Percentiles rank a stretch among this genome's conserved stretches.
phyloP scores from a whole-genome alignment of 2,888 invertebrate species.

The Pachydiplax longipennis region DNA sequence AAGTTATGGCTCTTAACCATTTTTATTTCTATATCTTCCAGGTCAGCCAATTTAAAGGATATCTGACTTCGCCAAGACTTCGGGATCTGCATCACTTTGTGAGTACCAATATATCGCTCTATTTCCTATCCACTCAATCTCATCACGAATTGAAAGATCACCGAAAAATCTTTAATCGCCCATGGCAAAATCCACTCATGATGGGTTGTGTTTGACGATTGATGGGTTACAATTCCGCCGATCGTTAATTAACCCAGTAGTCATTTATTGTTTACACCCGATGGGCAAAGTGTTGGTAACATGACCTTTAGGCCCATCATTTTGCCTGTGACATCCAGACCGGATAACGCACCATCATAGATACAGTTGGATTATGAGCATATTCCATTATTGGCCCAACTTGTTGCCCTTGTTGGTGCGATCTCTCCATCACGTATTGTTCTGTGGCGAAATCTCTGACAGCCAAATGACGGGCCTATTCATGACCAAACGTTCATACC shows the following conservation, averaged over 20 bases:
- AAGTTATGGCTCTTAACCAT: background rate
- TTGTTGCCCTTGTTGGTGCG: background rate
- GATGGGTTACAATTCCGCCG: too few relatives aligned
- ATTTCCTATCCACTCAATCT: too few relatives aligned
- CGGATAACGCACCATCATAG: background rate
- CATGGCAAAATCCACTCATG: background rate
- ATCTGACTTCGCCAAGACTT: background rate
- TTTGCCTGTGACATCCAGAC: background rate
- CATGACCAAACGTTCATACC: too few relatives aligned
- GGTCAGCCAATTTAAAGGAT: background rate
- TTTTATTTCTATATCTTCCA: background rate
- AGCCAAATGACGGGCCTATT: too few relatives aligned
- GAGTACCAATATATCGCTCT: background rate
- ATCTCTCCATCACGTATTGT: too few relatives aligned
- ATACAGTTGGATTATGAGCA: slow-evolving; percentile 7
- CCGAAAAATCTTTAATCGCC: too few relatives aligned
- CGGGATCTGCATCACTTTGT: background rate
- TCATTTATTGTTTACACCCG: background rate
- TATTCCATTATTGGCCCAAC: slow-evolving; percentile 19
- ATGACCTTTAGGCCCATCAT: slow-evolving; percentile 20
- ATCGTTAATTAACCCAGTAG: background rate
- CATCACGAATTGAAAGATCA: too few relatives aligned
- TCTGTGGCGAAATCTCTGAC: background rate
- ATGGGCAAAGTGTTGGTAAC: slow-evolving; percentile 30
- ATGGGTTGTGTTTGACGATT: background rate